Conservation (phyloP, 2,888 invertebrate genomes). For the Tinea semifulvella region DNA sequence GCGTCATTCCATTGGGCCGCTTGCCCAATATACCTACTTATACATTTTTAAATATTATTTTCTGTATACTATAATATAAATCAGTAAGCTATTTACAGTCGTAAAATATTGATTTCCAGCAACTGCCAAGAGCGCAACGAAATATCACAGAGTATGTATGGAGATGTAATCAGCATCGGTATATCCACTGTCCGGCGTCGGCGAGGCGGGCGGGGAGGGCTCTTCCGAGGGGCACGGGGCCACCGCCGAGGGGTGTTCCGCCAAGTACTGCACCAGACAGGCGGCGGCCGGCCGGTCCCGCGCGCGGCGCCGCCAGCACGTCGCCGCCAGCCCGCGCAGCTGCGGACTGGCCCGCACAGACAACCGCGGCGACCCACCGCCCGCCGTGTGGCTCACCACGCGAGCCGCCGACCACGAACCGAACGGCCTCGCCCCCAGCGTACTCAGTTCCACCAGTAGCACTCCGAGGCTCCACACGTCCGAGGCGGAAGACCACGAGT, state of each 20-base stretch:
- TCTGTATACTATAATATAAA: too few species aligned
- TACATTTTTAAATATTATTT: too few species aligned
- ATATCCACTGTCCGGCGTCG: neutral
- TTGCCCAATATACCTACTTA: too few species aligned
- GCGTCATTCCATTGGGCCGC: too few species aligned
- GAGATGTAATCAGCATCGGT: neutral
- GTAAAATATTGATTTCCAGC: too few species aligned
- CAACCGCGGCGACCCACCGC: constrained; percentile 71
- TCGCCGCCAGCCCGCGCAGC: constrained; percentile 60
- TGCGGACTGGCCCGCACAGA: constrained; percentile 67
- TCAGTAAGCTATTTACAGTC: too few species aligned
- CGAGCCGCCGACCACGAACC: constrained; percentile 76
- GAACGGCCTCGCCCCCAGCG: constrained; percentile 89
- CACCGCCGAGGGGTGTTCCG: constrained; percentile 67
- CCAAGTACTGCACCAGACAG: constrained; percentile 78
- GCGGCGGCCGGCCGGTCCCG: constrained; percentile 75
- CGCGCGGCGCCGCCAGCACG: constrained; percentile 79
- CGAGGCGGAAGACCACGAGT: constrained; percentile 82
- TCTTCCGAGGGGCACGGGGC: constrained; percentile 25
- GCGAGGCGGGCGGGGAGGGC: neutral
- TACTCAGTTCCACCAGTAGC: constrained; percentile 82
- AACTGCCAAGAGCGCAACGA: too few species aligned
- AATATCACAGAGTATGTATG: neutral
- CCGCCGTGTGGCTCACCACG: constrained; percentile 66
- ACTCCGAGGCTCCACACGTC: constrained; percentile 93